Percentiles rank a stretch among this genome's conserved stretches.
phyloP scores from a whole-genome alignment of 2,113 vertebrate species.

The Gasterosteus aculeatus region DNA sequence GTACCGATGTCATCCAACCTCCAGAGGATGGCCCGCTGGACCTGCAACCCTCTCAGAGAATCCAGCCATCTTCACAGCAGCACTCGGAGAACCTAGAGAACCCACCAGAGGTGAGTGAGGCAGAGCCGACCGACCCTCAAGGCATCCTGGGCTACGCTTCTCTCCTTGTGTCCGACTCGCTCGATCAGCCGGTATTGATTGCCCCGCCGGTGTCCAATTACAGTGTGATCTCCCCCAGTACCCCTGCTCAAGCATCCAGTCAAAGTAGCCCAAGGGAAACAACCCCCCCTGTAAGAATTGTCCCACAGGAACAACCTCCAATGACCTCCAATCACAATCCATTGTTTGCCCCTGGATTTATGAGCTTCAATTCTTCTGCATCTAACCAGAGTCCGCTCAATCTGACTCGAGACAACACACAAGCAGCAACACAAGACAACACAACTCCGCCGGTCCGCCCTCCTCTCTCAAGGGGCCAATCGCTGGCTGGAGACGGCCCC shows the following conservation, averaged over 20 bases:
- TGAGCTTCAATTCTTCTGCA: slow-evolving; percentile 65
- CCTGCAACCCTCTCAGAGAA: slow-evolving; percentile 62
- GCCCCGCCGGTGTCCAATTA: slow-evolving; percentile 90
- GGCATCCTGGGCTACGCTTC: slow-evolving; percentile 90
- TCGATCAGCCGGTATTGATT: slow-evolving; percentile 89
- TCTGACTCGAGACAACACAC: slow-evolving; percentile 80
- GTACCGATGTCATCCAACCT: slow-evolving; percentile 87
- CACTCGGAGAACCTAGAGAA: slow-evolving; percentile 94
- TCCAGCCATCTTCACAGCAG: slow-evolving; percentile 65
- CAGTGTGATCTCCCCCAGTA: slow-evolving; percentile 82
- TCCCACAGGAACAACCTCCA: slow-evolving; percentile 55
- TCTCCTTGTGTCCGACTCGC: slow-evolving; percentile 86
- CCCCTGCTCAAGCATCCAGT: slow-evolving; percentile 75
- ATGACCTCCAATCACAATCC: slow-evolving; percentile 70
- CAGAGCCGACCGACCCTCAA: slow-evolving; percentile 82
- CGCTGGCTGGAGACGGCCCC: slow-evolving; percentile 61
- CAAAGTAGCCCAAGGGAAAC: slow-evolving; percentile 77
- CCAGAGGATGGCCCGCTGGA: slow-evolving; percentile 84
- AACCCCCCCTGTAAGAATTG: slow-evolving; percentile 49
- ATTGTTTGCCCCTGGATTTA: slow-evolving; percentile 69
- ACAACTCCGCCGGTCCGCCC: slow-evolving; percentile 59
- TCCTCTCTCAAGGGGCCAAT: slow-evolving; percentile 69
- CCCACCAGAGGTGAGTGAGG: slow-evolving; percentile 90
- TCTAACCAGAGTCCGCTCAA: slow-evolving; percentile 78
- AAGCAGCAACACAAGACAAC: slow-evolving; percentile 60